These are phyloP conservation scores for Macroramphosus scolopax DNA, from an alignment of 2,797 vertebrate species.

Conservation along the genomic window DNA sequence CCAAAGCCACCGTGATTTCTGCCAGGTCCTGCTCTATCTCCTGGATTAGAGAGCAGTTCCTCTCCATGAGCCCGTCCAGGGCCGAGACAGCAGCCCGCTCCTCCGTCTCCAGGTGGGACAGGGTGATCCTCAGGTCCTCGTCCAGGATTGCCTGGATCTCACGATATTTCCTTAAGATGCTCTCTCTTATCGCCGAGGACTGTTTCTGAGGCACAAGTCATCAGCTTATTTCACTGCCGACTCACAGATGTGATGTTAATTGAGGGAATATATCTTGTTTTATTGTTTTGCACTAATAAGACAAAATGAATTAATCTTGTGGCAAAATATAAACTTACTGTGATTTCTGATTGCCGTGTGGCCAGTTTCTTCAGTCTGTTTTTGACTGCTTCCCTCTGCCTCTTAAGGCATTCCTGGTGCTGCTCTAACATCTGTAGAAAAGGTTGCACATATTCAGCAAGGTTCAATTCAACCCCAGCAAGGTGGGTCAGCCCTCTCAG, in stretches of 20 bases:
- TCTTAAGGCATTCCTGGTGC: slow-evolving; percentile 67
- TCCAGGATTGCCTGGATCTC: slow-evolving; percentile 76
- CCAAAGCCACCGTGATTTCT: slow-evolving; percentile 51
- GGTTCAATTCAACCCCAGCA: neutral
- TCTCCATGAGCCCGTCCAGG: slow-evolving; percentile 74
- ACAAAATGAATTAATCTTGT: neutral
- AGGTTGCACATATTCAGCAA: slow-evolving; percentile 29
- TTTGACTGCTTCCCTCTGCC: slow-evolving; percentile 73
- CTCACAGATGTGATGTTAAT: no score
- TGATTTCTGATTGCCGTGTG: slow-evolving; percentile 73
- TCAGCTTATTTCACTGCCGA: slow-evolving; percentile 6
- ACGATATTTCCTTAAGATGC: slow-evolving; percentile 70
- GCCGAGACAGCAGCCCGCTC: slow-evolving; percentile 68
- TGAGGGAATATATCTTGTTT: no score
- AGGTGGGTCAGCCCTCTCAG: neutral
- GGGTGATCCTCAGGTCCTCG: slow-evolving; percentile 73
- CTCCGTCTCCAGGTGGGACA: slow-evolving; percentile 78
- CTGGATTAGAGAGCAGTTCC: slow-evolving; percentile 72
- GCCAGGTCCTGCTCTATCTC: slow-evolving; percentile 76
- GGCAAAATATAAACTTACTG: slow-evolving; percentile 46
- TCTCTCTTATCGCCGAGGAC: slow-evolving; percentile 70
- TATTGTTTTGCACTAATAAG: neutral
- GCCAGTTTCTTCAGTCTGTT: slow-evolving; percentile 77
- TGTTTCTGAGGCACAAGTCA: slow-evolving; percentile 64
- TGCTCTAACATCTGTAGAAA: slow-evolving; percentile 58